Percentiles rank a stretch among this genome's conserved stretches.
Conservation (phyloP, 2,113 vertebrate genomes). For the Elachura formosa region DNA sequence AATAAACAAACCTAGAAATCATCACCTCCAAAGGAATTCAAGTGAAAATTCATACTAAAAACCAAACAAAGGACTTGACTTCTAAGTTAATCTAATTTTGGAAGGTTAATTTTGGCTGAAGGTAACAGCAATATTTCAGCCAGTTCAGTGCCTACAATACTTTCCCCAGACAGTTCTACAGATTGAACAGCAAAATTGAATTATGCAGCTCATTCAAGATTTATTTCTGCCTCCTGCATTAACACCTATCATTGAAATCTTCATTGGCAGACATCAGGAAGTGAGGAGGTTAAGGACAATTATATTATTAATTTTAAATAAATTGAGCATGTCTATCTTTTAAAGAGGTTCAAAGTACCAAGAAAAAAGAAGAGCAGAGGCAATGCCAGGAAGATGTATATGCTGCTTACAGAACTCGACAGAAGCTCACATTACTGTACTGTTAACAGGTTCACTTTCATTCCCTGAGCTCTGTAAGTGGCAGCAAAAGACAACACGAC, state of each 20-base stretch:
- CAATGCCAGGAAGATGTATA: not conserved
- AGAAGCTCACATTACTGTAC: not conserved
- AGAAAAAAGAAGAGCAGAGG: not conserved
- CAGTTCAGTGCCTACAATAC: not conserved
- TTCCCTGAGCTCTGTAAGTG: not conserved
- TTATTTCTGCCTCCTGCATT: slow-evolving; percentile 23
- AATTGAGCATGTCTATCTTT: not conserved
- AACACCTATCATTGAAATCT: slow-evolving; percentile 24
- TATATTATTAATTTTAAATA: slow-evolving; percentile 31
- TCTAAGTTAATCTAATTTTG: not conserved
- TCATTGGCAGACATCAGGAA: not conserved
- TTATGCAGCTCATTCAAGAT: slow-evolving; percentile 16
- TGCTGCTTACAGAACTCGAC: not conserved
- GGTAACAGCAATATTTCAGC: not conserved
- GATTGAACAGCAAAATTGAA: not conserved
- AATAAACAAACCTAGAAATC: not conserved
- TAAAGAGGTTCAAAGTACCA: not conserved
- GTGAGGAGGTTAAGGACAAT: slow-evolving; percentile 16
- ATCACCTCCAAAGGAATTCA: not conserved
- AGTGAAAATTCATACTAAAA: not conserved
- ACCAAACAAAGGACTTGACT: not conserved
- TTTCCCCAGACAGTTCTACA: not conserved
- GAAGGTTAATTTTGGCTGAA: not conserved
- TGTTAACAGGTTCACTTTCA: not conserved
- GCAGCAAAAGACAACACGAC: not conserved